phyloP scores from a whole-genome alignment of 2,797 vertebrate genomes.

The Loriculus beryllinus region DNA sequence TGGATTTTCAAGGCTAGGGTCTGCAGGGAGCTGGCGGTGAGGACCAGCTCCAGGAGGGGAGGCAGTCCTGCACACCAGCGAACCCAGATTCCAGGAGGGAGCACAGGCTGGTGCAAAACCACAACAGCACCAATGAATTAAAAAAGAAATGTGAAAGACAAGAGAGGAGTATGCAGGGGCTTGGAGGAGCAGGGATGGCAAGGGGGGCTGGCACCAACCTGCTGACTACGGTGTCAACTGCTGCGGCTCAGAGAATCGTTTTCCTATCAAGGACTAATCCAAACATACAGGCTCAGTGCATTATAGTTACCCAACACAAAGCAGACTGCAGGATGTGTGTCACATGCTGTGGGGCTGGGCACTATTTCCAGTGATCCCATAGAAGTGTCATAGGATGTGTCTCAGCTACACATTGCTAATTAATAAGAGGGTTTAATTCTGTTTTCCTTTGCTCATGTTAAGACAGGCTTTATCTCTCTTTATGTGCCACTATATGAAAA shows the following conservation, averaged over 20 bases:
- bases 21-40: rapidly evolving
- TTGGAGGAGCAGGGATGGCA: background rate
- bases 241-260: background rate
- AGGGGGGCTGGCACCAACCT: background rate
- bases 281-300: background rate
- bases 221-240: background rate
- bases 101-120: background rate
- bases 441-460: background rate
- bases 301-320: background rate
- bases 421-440: background rate
- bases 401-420: background rate
- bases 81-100: background rate
- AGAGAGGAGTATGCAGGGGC: background rate
- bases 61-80: rapidly evolving
- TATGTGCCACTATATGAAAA: background rate
- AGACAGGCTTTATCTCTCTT: background rate
- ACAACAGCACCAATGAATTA: background rate
- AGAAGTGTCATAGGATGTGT: background rate
- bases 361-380: background rate
- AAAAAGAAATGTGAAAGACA: background rate
- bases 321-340: background rate
- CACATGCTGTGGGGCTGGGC: background rate
- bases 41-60: background rate
- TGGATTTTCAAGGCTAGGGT: background rate
- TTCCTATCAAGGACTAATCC: background rate